Evolutionary conservation across 2,888 invertebrate genomes (phyloP), one percentile per base, ranked within the genome.

Genomic region (Podabrus alpinus): DNA sequence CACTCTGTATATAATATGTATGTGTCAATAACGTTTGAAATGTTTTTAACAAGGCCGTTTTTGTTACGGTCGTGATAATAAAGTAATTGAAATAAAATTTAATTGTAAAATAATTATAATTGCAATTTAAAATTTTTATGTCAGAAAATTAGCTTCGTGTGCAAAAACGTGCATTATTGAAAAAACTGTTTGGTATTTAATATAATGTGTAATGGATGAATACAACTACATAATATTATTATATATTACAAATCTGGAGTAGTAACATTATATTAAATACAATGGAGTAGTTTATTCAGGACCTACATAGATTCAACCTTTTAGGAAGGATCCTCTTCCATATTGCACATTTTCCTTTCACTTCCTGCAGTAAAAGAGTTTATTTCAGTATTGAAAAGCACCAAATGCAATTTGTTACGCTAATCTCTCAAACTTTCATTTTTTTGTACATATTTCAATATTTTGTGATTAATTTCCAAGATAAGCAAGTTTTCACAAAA

Each of bases 21-120:
- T 61, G 61, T 17, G 62, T 10, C 16, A 24, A 66, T 66, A 71
- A 71, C 21, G 17, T 45, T 45, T 59, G 15, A 62, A 70, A 73
- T 45, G 59, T 67, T 76, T 78, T 67, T 75, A 80, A 79, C 80
- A 81, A 80, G 80, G 81, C 78, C 81, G 75, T 69, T 29, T 74
- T 29, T 74, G 79, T 80, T 81, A 75, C 79, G 79, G 79, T 79
- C 77, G 78, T 79, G 78, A 69, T 60, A 73, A 72, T 68, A 61
- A 72, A 59, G 74, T 74, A 78, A 78, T 77, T 78, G 76, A 68
- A 66, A 69, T 72, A 69, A 73, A 72, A 73, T 66, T 62, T 79
- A 77, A 79, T 78, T 76, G 70, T 73, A 67, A 67, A 71, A 69
- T 73, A 72, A 59, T 29, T 73, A 73, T 68, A 72, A 72, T 72